phyloP scores from a whole-genome alignment of 2,113 vertebrate species.

The Sebastes fasciatus region DNA sequence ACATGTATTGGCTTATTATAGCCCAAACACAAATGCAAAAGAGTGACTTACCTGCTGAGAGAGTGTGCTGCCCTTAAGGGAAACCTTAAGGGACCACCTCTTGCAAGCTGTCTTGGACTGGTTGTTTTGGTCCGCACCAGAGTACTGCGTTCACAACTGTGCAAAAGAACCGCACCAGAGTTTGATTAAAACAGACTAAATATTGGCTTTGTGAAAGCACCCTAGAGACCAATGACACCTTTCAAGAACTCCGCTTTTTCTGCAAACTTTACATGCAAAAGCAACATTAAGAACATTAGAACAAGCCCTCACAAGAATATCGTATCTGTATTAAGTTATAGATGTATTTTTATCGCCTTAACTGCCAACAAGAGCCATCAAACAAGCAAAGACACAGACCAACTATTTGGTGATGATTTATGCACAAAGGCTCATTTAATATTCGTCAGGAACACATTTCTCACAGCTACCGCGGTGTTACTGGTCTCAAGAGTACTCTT shows the following conservation, averaged over 20 bases:
- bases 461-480: neutral
- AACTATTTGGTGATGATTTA: neutral
- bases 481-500: constrained; percentile 27
- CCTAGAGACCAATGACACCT: neutral
- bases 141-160: too few species aligned
- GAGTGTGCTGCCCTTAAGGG: too few species aligned
- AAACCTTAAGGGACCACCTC: too few species aligned
- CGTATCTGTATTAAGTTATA: neutral
- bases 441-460: constrained; percentile 20
- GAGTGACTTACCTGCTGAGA: neutral
- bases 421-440: constrained; percentile 15
- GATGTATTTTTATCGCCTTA: neutral
- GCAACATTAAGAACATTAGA: neutral
- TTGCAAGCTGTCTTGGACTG: too few species aligned
- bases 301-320: neutral
- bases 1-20: constrained; percentile 18
- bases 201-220: too few species aligned
- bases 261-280: neutral
- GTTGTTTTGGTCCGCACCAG: too few species aligned
- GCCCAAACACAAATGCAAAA: neutral
- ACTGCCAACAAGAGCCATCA: neutral
- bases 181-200: too few species aligned
- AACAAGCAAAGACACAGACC: constrained; percentile 1
- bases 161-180: too few species aligned
- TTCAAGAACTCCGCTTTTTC: neutral